These are phyloP conservation scores for Leontocebus nigricollis DNA, from an alignment of 2,797 vertebrate genomes.

Conservation along the genomic window DNA sequence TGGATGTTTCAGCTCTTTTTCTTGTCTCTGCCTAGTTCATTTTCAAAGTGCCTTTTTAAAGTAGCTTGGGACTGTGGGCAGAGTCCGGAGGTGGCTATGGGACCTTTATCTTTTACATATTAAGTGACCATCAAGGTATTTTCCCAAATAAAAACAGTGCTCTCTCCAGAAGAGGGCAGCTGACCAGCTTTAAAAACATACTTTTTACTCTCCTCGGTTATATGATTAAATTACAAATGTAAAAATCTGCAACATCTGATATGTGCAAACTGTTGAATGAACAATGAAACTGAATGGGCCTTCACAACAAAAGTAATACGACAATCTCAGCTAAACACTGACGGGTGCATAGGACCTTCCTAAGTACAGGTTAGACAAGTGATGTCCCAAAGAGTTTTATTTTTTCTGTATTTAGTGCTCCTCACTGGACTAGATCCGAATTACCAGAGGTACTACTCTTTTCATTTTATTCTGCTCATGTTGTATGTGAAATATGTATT, in stretches of 20 bases:
- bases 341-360: not conserved
- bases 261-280: not conserved
- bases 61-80: fast-evolving
- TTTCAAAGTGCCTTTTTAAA: not conserved
- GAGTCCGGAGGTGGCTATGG: fast-evolving
- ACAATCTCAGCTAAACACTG: not conserved
- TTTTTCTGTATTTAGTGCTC: not conserved
- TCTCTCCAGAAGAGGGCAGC: not conserved
- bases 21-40: not conserved
- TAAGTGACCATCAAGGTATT: not conserved
- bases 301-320: not conserved
- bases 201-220: not conserved
- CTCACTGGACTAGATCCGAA: not conserved
- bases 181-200: not conserved
- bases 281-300: not conserved
- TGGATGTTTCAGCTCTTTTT: not conserved
- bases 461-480: not conserved
- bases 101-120: not conserved
- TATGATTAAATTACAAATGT: not conserved
- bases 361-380: not conserved
- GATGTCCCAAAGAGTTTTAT: not conserved
- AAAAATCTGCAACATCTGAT: not conserved
- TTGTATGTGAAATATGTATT: not conserved
- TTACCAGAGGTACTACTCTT: not conserved
- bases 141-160: not conserved